Base-by-base conservation (phyloP, 2,797 vertebrate species). In the Remorina albescens region DNA sequence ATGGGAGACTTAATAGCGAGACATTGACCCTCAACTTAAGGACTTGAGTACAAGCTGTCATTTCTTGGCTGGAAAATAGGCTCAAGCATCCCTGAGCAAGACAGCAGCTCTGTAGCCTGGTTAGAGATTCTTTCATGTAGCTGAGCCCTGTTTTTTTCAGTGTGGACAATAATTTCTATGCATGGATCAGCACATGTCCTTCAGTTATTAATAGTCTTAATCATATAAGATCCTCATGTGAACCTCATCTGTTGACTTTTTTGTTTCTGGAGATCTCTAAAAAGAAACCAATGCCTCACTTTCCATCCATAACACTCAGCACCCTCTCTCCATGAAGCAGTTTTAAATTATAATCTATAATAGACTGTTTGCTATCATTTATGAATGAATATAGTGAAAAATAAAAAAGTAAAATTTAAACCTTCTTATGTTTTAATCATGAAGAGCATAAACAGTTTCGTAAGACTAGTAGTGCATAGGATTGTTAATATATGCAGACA, bases 21-120 rank as follows among this genome's bases (percentile, higher is more conserved):
- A 39, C 36, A 16, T 23, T 47, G 30, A 28, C 62, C 44, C 71
- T 60, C n/a, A 34, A 39, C 16, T 34, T 41, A 13, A 73, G 56
- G 68, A 58, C 49, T 32, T 59, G 5, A 15, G 34, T 34, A 32
- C 5, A 49, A 50, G 9, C 49, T 28, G 46, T 50, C 56, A 54
- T 55, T 37, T 57, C 49, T 41, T 30, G n/a, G n/a, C n/a, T 41
- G 8, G 65, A 12, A 19, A 18, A 5, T 11, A 19, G 6, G 19
- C 36, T 65, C 44, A 68, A 30, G 36, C 23, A 5, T 71, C 28
- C 23, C 54, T 15, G 42, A 41, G 44, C 58, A 51, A 28, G 8
- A 41, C 10, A 26, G 8, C 18, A n/a, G n/a, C 42, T 8, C 39
- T 44, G 16, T 6, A 46, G 15, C 13, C 21, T 42, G n/a, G 59